These are phyloP conservation scores for Coccyzus lansbergi DNA, from an alignment of 2,797 vertebrate genomes.

Conservation along the genomic window DNA sequence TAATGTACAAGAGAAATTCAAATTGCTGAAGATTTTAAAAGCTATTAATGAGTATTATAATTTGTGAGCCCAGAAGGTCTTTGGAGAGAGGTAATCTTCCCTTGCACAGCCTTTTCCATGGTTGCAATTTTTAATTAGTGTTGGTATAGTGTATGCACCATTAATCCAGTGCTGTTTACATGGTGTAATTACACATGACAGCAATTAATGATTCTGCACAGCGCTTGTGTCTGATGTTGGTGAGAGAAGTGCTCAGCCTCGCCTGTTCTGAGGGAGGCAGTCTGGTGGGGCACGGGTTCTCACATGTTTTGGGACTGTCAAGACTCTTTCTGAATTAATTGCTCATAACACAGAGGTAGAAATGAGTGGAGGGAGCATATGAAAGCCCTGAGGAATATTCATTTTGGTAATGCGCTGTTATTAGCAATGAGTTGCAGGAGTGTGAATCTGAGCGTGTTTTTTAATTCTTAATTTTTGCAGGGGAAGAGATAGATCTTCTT, in stretches of 20 bases:
- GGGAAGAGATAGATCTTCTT: background rate
- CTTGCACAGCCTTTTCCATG: accelerated
- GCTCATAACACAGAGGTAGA: background rate
- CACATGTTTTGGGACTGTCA: background rate
- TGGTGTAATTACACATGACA: background rate
- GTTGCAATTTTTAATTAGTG: background rate
- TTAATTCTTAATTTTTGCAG: background rate
- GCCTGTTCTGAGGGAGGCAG: background rate
- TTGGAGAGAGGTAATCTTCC: background rate
- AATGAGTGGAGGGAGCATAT: background rate
- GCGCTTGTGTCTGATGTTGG: background rate
- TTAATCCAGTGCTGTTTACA: background rate
- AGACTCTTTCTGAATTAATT: background rate
- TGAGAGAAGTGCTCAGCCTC: background rate
- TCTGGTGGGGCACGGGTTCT: background rate
- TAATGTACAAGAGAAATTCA: background rate
- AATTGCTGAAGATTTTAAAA: background rate
- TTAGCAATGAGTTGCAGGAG: background rate
- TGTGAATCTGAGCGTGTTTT: accelerated
- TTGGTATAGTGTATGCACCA: background rate
- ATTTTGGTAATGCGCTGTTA: background rate
- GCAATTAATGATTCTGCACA: background rate
- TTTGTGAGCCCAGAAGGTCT: background rate
- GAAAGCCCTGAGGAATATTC: background rate
- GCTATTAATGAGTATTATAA: background rate